These are phyloP conservation scores for Erithacus rubecula DNA, from an alignment of 2,797 vertebrate species.

Conservation along the genomic window DNA sequence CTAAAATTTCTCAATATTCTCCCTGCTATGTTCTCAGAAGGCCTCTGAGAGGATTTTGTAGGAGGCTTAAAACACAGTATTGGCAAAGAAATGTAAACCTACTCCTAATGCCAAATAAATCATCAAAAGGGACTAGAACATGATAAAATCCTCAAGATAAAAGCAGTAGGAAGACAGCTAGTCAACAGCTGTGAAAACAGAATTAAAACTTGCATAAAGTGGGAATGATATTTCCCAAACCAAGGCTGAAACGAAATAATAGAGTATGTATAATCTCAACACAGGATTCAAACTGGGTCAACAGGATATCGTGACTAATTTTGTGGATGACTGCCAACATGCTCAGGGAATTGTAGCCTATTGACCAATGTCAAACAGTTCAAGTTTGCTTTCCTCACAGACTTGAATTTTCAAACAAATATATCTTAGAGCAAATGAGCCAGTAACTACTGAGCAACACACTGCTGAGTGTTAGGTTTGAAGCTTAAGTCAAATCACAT, in stretches of 20 bases:
- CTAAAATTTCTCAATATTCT: neutral
- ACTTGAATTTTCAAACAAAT: constrained; percentile 57
- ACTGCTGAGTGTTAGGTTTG: constrained; percentile 10
- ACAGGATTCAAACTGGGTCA: constrained; percentile 40
- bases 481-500: constrained; percentile 15
- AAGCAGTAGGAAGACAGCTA: neutral
- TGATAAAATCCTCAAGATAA: constrained; percentile 35
- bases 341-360: constrained; percentile 12
- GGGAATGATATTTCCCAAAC: neutral
- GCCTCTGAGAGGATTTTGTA: neutral
- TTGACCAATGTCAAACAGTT: constrained; percentile 65
- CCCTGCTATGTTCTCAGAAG: neutral
- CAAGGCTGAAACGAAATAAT: constrained; percentile 35
- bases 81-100: constrained; percentile 10
- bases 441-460: constrained; percentile 8
- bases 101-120: constrained; percentile 19
- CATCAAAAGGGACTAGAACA: neutral
- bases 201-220: constrained; percentile 55
- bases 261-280: constrained; percentile 14
- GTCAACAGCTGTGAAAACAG: constrained; percentile 49
- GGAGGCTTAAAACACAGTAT: neutral
- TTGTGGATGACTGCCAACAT: constrained; percentile 20
- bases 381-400: constrained; percentile 20
- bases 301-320: constrained; percentile 21
- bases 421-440: constrained; percentile 36